Evolutionary conservation across 2,888 invertebrate species (phyloP), one percentile per base, ranked within the genome.

Genomic region (Operophtera brumata): DNA sequence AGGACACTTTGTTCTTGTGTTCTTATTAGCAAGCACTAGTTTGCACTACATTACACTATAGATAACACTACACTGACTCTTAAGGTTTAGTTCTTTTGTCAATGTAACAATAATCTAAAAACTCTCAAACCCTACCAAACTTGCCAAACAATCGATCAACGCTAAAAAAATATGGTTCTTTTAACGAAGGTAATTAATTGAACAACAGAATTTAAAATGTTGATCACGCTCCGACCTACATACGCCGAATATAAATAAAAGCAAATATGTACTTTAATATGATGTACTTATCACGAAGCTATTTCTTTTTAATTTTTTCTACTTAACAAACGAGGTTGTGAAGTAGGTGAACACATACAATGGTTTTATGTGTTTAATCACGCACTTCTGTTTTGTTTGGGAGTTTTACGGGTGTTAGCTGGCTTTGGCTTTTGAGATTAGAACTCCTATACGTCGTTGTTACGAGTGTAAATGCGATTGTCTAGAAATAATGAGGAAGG

Each of bases 281-380:
- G 56, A 65, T 55, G 60, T 64, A 67, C 69, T 69, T 67, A 64
- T 67, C 46, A 60, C 43, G 52, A 61, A 61, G 40, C 43, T 59
- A 62, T 57, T 65, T 65, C 55, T 56, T 57, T 47, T 52, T 46
- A 37, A 40, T 46, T 42, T 64, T 64, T 64, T 37, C 59, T 59
- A 54, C 63, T 64, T 62, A 43, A 66, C 56, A 59, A 68, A 65
- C 62, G 58, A 61, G 54, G 48, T 50, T 55, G 48, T 50, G 40
- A 58, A 60, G 60, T 61, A 59, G 47, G 54, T 55, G 50, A 56
- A 50, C 50, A 53, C 50, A 50, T 41, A 50, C 47, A 35, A 41
- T 13, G 34, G 34, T 47, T 62, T 62, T 62, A 62, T 59, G 30
- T 55, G 36, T 54, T 51, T 28, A 39, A 62, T 54, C 59, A 62